A percentile compares a stretch with the other conserved stretches of the same genome.
Conservation (phyloP, 1,140 invertebrate species). For the Atta texana region DNA sequence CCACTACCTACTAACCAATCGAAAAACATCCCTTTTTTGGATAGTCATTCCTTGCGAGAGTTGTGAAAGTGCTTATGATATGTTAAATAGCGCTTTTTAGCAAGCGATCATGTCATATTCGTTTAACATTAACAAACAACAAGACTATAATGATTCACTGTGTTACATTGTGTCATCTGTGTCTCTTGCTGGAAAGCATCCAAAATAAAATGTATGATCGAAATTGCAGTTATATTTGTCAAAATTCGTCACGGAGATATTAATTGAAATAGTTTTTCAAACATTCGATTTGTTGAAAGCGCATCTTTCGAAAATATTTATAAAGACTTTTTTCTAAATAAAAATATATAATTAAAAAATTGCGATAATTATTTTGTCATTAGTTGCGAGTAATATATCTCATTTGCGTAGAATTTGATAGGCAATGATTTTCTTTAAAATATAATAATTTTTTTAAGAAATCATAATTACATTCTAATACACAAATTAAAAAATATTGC, state of each 20-base stretch:
- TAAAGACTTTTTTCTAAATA: not conserved
- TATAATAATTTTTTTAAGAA: not conserved
- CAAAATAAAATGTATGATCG: slow-evolving; percentile 8
- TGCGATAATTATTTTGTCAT: not conserved
- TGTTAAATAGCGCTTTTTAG: too few species aligned
- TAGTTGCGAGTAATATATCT: not conserved
- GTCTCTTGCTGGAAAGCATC: not conserved
- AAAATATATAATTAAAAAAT: not conserved
- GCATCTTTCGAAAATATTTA: not conserved
- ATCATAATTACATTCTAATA: not conserved
- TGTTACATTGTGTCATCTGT: too few species aligned
- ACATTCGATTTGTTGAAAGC: not conserved
- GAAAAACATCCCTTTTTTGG: slow-evolving; percentile 76
- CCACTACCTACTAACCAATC: slow-evolving; percentile 74
- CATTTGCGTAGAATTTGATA: not conserved
- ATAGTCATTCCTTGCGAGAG: slow-evolving; percentile 23
- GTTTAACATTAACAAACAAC: too few species aligned
- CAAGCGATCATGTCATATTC: too few species aligned
- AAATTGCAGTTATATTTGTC: not conserved
- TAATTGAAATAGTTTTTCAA: not conserved
- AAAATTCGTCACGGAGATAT: not conserved
- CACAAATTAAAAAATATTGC: not conserved
- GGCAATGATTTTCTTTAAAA: not conserved
- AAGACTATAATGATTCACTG: too few species aligned
- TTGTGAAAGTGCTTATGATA: slow-evolving; percentile 1